These are phyloP conservation scores for Erynnis tages DNA, from an alignment of 2,888 invertebrate species.

Conservation along the genomic window DNA sequence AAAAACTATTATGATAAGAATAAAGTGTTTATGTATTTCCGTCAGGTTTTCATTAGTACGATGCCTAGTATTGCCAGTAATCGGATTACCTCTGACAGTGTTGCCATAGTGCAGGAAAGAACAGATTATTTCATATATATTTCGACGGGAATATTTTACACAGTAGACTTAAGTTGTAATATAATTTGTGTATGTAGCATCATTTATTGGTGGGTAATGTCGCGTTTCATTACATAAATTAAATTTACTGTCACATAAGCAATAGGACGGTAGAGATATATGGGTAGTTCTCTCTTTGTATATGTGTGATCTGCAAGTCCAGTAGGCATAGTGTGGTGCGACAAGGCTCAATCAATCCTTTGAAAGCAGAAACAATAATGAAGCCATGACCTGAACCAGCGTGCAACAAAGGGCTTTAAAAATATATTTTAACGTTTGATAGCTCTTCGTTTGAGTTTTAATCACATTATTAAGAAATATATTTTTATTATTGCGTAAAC, in stretches of 20 bases:
- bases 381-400: no score
- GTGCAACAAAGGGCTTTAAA: no score
- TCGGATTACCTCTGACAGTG: conserved; percentile 35
- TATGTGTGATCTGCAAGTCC: conserved; percentile 28
- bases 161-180: conserved; percentile 51
- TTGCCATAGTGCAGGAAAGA: conserved; percentile 28
- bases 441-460: no score
- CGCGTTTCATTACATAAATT: conserved; percentile 28
- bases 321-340: background rate
- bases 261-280: conserved; percentile 46
- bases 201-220: conserved; percentile 33
- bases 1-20: conserved; percentile 48
- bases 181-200: conserved; percentile 56
- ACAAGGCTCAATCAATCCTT: background rate
- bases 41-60: conserved; percentile 37
- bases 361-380: no score
- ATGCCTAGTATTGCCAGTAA: conserved; percentile 55
- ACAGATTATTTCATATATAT: conserved; percentile 28
- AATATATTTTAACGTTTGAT: no score
- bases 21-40: conserved; percentile 55
- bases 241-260: conserved; percentile 47
- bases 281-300: conserved; percentile 35
- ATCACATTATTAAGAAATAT: no score
- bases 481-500: no score
- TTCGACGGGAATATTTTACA: conserved; percentile 46